Base-by-base conservation (phyloP, 2,797 vertebrate species). In the Bovichtus variegatus region DNA sequence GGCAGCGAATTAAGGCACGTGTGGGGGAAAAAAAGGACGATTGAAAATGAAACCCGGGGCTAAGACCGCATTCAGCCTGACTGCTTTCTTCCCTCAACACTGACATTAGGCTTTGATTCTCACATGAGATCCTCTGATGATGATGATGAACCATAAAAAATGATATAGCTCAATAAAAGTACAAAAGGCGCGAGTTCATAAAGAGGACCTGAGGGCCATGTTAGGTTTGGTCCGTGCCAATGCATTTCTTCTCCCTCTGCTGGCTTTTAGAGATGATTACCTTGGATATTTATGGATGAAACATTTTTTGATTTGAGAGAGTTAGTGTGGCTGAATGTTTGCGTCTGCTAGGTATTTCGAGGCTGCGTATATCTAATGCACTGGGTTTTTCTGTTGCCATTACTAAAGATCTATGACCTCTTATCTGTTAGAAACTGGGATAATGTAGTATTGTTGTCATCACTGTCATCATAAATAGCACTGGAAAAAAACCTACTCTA, bases 221-320 rank as follows among this genome's bases (percentile, higher is more conserved):
- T 95, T 93, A 94, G 94, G 93, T 95, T 92, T 91, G 92, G 95
- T 93, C 94, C 91, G 92, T 95, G 92, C 92, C 95, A 93, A 91
- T 91, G 93, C 95, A 74, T 86, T 89, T 81, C 90, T 95, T 96
- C 95, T 95, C 91, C 85, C 94, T 95, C 95, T 92, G 95, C 94
- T 95, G 96, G 94, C 95, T 97, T 96, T 96, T 95, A 94, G 87
- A 96, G 95, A 95, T 96, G 94, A 97, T 97, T 97, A 96, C 95
- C 90, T 84, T 90, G 94, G 95, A 96, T 97, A 97, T 97, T 97
- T 96, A 97, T 96, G 83, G 91, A 93, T 90, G 84, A 95, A 93
- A 95, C 95, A 94, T 93, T 94, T 94, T 93, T 92, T 93, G 91
- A 95, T 94, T 95, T 93, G 71, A 80, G 23, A 68, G 82, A 89